Evolutionary conservation across 2,797 vertebrate species (phyloP), one percentile per base, ranked within the genome.

Genomic region (Australoheros facetus): DNA sequence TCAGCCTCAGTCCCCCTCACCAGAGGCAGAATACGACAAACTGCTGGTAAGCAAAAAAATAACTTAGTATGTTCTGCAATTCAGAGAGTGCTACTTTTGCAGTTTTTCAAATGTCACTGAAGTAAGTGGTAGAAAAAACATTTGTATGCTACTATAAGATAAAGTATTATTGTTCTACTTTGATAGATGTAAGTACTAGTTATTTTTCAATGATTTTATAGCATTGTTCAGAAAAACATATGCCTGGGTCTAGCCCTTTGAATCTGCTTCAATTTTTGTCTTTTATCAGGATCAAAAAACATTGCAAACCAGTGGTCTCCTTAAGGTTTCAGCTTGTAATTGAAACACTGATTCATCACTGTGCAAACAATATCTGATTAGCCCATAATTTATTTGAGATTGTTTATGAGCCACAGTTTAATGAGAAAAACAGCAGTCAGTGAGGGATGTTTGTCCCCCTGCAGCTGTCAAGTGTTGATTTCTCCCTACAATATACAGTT

Each of bases 1-100:
- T 76, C 90, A 87, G 62, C 92, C 93, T 6, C 89, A 92, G 76
- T 95, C 94, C 0, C 94, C 95, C 1, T 96, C 95, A 48, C 95
- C 95, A 17, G 96, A 96, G 60, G 93, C 95, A 6, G 96, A 96
- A 75, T 96, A 96, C 73, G 96, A 96, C 92, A 96, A 96, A 89
- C 93, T 96, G 10, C 86, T 94, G 95, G 96, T 96, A 85, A 93
- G 94, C n/a, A 37, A 32, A 57, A 73, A 34, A 42, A 64, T 2
- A 48, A 13, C 19, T 54, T 48, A 48, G n/a, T 30, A n/a, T 1
- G 21, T 54, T 53, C 17, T 37, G 21, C 4, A 16, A 10, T 56
- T 42, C 72, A 1, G 5, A 73, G 23, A 66, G 5, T 69, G n/a
- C 45, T 51, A 17, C n/a, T 9, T 69, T 30, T n/a, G 64, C 26